These are phyloP conservation scores for Radopholus similis DNA, from an alignment of 1,140 invertebrate genomes.

Conservation along the genomic window DNA sequence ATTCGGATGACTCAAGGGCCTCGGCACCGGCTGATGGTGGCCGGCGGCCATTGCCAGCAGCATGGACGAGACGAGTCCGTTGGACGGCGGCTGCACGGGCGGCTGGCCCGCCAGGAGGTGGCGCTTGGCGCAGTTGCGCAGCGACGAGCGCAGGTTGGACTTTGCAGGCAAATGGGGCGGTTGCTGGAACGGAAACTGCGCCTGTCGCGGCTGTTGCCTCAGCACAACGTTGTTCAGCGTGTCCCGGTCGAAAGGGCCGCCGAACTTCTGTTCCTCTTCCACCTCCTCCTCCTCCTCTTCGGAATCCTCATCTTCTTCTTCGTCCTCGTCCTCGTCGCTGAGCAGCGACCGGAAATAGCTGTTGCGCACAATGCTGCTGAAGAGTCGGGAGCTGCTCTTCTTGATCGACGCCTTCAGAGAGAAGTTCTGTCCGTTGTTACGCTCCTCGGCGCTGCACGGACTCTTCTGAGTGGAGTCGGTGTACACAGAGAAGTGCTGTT, in stretches of 20 bases:
- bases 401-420: constrained; percentile 4
- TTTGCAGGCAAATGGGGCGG: neutral
- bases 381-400: constrained; percentile 6
- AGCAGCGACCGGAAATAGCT: constrained; percentile 10
- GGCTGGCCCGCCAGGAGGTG: neutral
- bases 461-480: too few relatives aligned
- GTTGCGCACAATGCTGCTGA: neutral
- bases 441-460: neutral
- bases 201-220: neutral
- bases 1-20: neutral
- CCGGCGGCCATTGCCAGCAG: constrained; percentile 10
- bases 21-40: neutral
- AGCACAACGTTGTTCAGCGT: neutral
- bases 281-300: neutral
- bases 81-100: neutral
- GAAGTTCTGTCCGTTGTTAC: neutral
- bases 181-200: neutral
- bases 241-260: too few relatives aligned
- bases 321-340: neutral
- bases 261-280: neutral
- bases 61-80: constrained; percentile 5
- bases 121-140: neutral
- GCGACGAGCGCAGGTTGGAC: neutral
- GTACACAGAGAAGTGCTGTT: too few relatives aligned
- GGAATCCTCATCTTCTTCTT: neutral